phyloP scores from a whole-genome alignment of 2,888 invertebrate genomes.

The Nomada ferruginata region DNA sequence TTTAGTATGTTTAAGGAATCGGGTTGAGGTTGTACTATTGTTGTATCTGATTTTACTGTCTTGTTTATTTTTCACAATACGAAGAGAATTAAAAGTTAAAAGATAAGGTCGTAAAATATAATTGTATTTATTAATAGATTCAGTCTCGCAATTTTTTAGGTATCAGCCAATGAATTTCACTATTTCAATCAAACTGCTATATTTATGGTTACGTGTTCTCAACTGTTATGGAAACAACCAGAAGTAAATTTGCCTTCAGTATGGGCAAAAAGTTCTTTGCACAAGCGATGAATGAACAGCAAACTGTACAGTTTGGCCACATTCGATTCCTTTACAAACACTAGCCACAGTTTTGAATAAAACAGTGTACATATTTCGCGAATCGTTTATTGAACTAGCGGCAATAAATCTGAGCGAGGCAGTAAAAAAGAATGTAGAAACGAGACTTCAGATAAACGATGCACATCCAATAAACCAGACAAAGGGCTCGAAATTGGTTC shows the following conservation, averaged over 20 bases:
- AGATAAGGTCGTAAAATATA: too few species aligned
- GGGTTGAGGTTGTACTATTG: too few species aligned
- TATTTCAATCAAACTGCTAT: too few species aligned
- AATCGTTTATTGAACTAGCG: slow-evolving; percentile 23
- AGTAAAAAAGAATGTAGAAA: slow-evolving; percentile 25
- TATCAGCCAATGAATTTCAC: too few species aligned
- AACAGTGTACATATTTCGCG: background rate
- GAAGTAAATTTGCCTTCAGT: background rate
- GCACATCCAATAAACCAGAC: slow-evolving; percentile 14
- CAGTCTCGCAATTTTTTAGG: too few species aligned
- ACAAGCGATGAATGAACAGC: background rate
- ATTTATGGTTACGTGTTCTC: too few species aligned
- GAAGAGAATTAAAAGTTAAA: too few species aligned
- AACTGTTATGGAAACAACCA: background rate
- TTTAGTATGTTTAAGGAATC: too few species aligned
- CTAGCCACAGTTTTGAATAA: background rate
- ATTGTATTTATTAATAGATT: too few species aligned
- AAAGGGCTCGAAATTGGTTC: slow-evolving; percentile 9
- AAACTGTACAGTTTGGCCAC: slow-evolving; percentile 3
- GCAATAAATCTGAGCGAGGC: slow-evolving; percentile 6
- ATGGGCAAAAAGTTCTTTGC: background rate
- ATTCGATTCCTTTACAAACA: slow-evolving; percentile 22
- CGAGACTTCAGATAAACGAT: slow-evolving; percentile 24
- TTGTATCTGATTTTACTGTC: too few species aligned
- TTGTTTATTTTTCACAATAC: too few species aligned